Conservation (phyloP, 2,113 vertebrate species). For the Athene noctua region DNA sequence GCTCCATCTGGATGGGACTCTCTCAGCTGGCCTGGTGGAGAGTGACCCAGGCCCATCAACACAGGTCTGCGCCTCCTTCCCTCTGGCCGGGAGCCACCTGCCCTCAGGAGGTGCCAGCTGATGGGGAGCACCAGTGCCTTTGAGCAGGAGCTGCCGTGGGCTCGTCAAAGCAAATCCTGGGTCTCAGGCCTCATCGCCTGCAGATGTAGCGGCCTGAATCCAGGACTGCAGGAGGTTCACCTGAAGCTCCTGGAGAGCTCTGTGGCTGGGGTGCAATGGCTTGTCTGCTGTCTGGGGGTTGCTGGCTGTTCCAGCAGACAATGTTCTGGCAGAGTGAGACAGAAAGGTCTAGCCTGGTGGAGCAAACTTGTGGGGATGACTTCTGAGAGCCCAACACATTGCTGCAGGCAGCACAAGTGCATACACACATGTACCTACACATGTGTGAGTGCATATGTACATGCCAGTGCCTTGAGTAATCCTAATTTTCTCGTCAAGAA, state of each 20-base stretch:
- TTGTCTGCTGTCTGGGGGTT: neutral
- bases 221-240: neutral
- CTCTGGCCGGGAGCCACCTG: neutral
- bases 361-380: neutral
- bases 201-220: rapidly evolving
- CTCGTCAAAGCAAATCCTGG: neutral
- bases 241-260: neutral
- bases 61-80: neutral
- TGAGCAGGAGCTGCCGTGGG: rapidly evolving
- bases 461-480: neutral
- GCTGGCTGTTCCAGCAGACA: neutral
- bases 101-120: neutral
- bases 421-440: rapidly evolving
- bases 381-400: neutral
- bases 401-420: neutral
- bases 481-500: neutral
- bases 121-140: neutral
- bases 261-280: neutral
- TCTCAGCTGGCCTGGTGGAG: neutral
- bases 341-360: neutral
- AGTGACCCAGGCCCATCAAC: neutral
- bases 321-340: neutral
- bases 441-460: neutral
- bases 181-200: neutral
- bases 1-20: constrained; percentile 33